Percentiles rank a stretch among this genome's conserved stretches.
phyloP scores from a whole-genome alignment of 2,888 invertebrate genomes.

The Diabrotica balteata region DNA sequence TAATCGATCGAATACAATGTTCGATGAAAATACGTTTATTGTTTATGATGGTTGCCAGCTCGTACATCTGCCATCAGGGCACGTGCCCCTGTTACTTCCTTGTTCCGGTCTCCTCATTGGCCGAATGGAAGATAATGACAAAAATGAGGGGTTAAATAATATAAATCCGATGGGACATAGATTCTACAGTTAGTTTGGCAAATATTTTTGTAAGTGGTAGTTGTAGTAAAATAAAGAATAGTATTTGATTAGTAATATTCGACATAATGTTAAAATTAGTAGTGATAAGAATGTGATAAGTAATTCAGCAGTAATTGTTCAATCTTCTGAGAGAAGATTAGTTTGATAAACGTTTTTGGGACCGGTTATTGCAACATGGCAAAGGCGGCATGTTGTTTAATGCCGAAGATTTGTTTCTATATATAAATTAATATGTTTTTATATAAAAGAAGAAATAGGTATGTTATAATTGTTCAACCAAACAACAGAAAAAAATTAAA shows the following conservation, averaged over 20 bases:
- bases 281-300: neutral
- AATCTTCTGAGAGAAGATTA: no score
- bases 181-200: conserved; percentile 21
- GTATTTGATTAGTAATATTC: neutral
- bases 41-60: conserved; percentile 22
- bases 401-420: no score
- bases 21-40: conserved; percentile 24
- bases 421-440: no score
- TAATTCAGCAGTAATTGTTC: no score
- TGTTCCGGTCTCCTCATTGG: conserved; percentile 54
- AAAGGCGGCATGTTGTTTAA: no score
- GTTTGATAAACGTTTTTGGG: no score
- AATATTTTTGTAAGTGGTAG: conserved; percentile 14
- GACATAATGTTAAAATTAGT: neutral
- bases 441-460: no score
- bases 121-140: conserved; percentile 32
- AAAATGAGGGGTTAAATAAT: conserved; percentile 42
- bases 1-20: conserved; percentile 24
- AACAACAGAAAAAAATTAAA: no score
- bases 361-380: no score
- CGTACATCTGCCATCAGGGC: conserved; percentile 26
- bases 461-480: no score
- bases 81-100: conserved; percentile 47
- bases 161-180: conserved; percentile 41
- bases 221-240: neutral